Evolutionary conservation across 2,888 invertebrate species (phyloP).

Genomic region (Arctia plantaginis): DNA sequence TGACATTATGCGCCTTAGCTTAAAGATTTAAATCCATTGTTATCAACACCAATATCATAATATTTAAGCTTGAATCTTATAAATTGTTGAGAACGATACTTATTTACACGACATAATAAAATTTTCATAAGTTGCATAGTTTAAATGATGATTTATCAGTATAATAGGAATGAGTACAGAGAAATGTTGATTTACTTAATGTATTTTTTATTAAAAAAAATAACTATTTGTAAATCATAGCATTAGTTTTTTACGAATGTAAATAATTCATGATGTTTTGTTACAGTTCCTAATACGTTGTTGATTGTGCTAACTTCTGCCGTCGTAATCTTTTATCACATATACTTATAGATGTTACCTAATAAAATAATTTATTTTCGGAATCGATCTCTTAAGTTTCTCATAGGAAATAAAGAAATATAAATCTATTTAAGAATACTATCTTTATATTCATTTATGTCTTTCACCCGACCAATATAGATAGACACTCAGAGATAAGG

Average conservation of each 20-base stretch:
- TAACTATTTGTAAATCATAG: constrained; percentile 35
- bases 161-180: constrained; percentile 26
- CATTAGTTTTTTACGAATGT: constrained; percentile 23
- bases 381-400: constrained; percentile 52
- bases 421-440: constrained; percentile 37
- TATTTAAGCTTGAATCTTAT: constrained; percentile 18
- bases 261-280: constrained; percentile 36
- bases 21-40: constrained; percentile 25
- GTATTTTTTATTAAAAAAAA: constrained; percentile 48
- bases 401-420: constrained; percentile 38
- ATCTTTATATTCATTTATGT: constrained; percentile 41
- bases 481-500: constrained; percentile 34
- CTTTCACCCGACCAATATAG: constrained; percentile 49
- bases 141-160: constrained; percentile 32
- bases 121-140: constrained; percentile 31
- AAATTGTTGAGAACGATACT: background rate
- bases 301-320: constrained; percentile 45
- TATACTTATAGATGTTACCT: constrained; percentile 41
- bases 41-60: constrained; percentile 25
- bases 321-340: constrained; percentile 44
- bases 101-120: constrained; percentile 14
- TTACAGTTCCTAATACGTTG: constrained; percentile 50
- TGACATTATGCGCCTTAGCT: constrained; percentile 31
- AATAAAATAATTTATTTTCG: constrained; percentile 52
- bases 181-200: constrained; percentile 33